phyloP scores from a whole-genome alignment of 2,113 vertebrate genomes.

The Rhinopomastus cyanomelas region DNA sequence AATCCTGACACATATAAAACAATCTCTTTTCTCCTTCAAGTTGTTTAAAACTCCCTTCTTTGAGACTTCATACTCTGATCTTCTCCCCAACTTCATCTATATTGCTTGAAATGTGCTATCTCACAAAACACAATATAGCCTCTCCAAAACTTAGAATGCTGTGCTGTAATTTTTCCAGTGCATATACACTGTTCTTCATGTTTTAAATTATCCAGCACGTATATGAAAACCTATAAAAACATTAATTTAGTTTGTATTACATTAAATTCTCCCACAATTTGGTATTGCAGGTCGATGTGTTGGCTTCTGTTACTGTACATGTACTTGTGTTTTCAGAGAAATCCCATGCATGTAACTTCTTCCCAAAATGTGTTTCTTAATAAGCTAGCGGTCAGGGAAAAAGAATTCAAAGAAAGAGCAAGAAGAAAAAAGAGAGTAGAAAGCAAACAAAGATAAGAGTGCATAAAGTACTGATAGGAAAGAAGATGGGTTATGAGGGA shows the following conservation, averaged over 20 bases:
- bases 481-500: neutral
- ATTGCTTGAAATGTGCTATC: neutral
- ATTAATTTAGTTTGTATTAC: slow-evolving; percentile 16
- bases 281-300: neutral
- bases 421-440: neutral
- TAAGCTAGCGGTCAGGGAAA: neutral
- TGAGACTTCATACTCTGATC: neutral
- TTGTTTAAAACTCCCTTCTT: neutral
- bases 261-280: slow-evolving; percentile 31
- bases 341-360: neutral
- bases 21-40: neutral
- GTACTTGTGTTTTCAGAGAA: slow-evolving; percentile 36
- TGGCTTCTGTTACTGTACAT: slow-evolving; percentile 35
- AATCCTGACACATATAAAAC: neutral
- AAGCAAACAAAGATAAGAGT: neutral
- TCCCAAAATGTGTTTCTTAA: neutral
- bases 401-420: neutral
- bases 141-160: neutral
- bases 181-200: neutral
- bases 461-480: neutral
- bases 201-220: slow-evolving; percentile 7
- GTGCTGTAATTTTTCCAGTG: neutral
- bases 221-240: neutral
- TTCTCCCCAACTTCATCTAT: neutral
- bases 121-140: neutral